Conservation (phyloP, 1,140 invertebrate genomes). For the Sinonovacula constricta region DNA sequence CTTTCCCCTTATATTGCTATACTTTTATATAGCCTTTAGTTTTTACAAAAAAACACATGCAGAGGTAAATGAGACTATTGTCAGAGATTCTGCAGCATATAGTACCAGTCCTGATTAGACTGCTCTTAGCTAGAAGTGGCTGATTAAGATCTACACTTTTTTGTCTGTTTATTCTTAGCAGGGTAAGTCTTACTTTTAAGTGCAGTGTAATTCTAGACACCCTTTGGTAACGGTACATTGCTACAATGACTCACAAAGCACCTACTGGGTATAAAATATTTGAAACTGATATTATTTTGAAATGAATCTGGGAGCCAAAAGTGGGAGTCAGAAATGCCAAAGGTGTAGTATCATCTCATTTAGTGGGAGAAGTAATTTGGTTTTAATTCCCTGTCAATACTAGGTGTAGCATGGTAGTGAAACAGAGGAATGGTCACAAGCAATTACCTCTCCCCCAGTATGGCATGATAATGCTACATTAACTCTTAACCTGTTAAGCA, state of each 20-base stretch:
- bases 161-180: no score
- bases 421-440: neutral
- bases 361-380: neutral
- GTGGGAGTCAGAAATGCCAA: constrained; percentile 36
- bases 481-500: neutral
- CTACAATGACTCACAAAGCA: constrained; percentile 5
- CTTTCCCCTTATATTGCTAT: no score
- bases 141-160: no score
- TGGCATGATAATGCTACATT: neutral
- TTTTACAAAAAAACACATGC: no score
- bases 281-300: constrained; percentile 44
- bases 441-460: neutral
- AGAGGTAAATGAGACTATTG: no score
- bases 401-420: neutral
- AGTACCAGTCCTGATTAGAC: no score
- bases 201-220: no score
- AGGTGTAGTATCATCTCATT: constrained; percentile 17
- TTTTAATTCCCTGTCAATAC: neutral
- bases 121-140: no score
- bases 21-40: no score
- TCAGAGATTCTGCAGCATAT: no score
- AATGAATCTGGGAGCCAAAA: constrained; percentile 41
- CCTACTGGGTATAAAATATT: constrained; percentile 28
- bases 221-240: constrained; percentile 35
- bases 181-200: no score